A percentile compares a stretch with the other conserved stretches of the same genome.
phyloP scores from a whole-genome alignment of 2,888 invertebrate species.

The Dioctria linearis region DNA sequence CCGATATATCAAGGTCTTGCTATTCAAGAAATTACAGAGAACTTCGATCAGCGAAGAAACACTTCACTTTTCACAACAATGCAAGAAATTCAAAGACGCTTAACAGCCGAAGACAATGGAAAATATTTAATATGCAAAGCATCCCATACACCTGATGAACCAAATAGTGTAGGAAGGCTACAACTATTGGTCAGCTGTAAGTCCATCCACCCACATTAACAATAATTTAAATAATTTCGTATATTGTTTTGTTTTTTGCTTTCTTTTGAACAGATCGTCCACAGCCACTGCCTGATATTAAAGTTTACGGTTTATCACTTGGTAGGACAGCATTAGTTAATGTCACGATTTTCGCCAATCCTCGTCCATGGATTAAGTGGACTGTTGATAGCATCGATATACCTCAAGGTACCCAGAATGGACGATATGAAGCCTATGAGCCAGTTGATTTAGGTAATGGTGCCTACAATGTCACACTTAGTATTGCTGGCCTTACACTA shows the following conservation, averaged over 20 bases:
- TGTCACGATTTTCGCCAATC: conserved; percentile 82
- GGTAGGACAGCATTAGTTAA: conserved; percentile 81
- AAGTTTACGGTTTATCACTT: conserved; percentile 82
- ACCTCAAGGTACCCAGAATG: conserved; percentile 71
- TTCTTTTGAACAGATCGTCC: conserved; percentile 75
- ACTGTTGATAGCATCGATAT: conserved; percentile 74
- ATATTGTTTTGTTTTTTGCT: not conserved
- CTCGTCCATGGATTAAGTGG: conserved; percentile 81
- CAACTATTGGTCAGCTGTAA: conserved; percentile 76
- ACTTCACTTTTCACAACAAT: conserved; percentile 76
- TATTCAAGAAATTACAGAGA: conserved; percentile 69
- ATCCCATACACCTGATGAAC: conserved; percentile 73
- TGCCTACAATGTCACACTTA: conserved; percentile 78
- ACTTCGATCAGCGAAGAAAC: conserved; percentile 71
- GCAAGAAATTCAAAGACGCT: conserved; percentile 77
- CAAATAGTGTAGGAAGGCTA: conserved; percentile 63
- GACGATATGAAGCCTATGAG: conserved; percentile 67
- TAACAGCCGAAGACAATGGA: conserved; percentile 79
- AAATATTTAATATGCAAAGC: conserved; percentile 78
- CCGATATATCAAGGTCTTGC: conserved; percentile 75
- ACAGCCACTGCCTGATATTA: conserved; percentile 74
- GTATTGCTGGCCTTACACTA: conserved; percentile 78
- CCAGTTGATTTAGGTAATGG: conserved; percentile 73
- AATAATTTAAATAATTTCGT: too few relatives aligned
- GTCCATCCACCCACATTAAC: conserved; percentile 62